Base-by-base conservation (phyloP, 2,888 invertebrate genomes). In the Eristalis intricaria region DNA sequence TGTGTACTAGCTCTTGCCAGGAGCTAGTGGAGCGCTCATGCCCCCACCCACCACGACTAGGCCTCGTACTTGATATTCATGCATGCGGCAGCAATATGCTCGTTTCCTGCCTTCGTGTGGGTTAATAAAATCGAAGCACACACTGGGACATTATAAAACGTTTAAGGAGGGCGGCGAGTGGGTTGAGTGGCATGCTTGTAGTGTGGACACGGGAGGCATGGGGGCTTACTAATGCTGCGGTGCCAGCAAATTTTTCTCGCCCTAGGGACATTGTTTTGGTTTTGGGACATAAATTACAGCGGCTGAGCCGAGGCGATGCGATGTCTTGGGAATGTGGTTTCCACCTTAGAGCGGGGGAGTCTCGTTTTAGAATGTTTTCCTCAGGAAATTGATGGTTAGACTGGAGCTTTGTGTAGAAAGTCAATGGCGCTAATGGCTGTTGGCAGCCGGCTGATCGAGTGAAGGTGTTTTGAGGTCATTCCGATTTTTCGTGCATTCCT, bases 41-140 rank as follows among this genome's bases (percentile, higher is more conserved):
- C 40, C 19, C n/a, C 50, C 50, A 50, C n/a, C 50, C 19, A 64
- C 71, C 63, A 29, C 13, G 58, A 29, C 68, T 50, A 19, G n/a
- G 50, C 19, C 50, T 50, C 64, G 50, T 70, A 77, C 68, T 85
- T 85, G 58, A 77, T 85, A 85, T 85, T 85, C 85, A 85, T 85
- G 77, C 81, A 85, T 77, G 73, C 69, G 68, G 69, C 77, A 85
- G 85, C 85, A 85, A 81, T 77, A 84, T 84, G 84, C 64, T 75
- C 40, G 56, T 71, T 50, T 50, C 50, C 50, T 19, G 50, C 19
- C 23, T n/a, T 38, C 40, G 75, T 80, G 68, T 77, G 69, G 77
- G 81, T 81, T 85, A 81, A 85, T 85, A 85, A 85, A 81, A 85
- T 69, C 77, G 68, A 77, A 85, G 76, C 64, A 85, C 73, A 74